phyloP scores from a whole-genome alignment of 2,888 invertebrate species.

The Herminia tarsipennalis region DNA sequence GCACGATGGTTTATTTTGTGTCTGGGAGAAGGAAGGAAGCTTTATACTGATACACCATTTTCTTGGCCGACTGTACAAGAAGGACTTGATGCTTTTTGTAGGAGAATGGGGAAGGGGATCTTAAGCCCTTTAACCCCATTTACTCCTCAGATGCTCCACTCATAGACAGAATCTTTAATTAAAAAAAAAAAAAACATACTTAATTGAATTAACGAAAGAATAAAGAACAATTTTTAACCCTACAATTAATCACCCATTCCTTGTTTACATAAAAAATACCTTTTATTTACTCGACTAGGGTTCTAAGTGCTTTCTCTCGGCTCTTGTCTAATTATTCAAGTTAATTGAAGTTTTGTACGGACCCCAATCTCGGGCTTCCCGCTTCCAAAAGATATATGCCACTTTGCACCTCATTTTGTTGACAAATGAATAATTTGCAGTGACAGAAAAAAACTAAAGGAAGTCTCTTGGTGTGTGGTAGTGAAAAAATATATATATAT shows the following conservation, averaged over 20 bases:
- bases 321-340: slow-evolving; percentile 58
- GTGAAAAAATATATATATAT: no score
- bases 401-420: slow-evolving; percentile 24
- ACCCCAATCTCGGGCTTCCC: slow-evolving; percentile 21
- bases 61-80: no score
- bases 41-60: no score
- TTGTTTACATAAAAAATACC: slow-evolving; percentile 28
- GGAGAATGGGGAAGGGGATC: no score
- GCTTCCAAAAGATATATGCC: slow-evolving; percentile 24
- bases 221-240: slow-evolving; percentile 21
- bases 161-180: no score
- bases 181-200: not conserved
- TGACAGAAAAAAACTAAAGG: slow-evolving; percentile 18
- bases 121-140: no score
- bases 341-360: slow-evolving; percentile 59
- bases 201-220: slow-evolving; percentile 11
- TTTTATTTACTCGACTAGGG: slow-evolving; percentile 40
- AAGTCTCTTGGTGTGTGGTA: no score
- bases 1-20: no score
- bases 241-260: slow-evolving; percentile 29
- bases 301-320: slow-evolving; percentile 35
- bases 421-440: slow-evolving; percentile 34
- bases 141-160: no score
- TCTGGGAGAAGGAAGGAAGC: no score
- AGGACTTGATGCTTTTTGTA: no score